These are phyloP conservation scores for Pheosia gnoma DNA, from an alignment of 2,888 invertebrate species.

Conservation along the genomic window DNA sequence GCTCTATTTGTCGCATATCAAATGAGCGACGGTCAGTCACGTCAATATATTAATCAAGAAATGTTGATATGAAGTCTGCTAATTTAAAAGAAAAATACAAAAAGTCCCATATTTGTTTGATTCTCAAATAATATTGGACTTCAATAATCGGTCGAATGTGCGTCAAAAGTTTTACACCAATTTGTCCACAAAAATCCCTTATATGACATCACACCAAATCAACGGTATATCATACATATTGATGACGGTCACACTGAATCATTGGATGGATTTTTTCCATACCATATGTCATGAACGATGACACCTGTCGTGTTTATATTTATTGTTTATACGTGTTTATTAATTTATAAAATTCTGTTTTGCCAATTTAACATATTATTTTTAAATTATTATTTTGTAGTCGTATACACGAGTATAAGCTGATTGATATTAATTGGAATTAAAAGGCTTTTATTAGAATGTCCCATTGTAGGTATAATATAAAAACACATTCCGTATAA, in stretches of 20 bases:
- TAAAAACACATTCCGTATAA: too few species aligned
- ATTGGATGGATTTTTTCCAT: conserved; percentile 33
- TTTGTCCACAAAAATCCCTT: conserved; percentile 10
- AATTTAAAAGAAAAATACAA: too few species aligned
- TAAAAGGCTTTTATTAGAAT: not conserved
- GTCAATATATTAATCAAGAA: too few species aligned
- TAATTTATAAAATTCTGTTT: not conserved
- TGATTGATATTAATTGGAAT: not conserved
- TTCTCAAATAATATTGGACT: too few species aligned
- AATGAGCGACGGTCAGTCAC: too few species aligned
- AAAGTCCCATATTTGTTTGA: too few species aligned
- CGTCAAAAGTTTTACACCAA: too few species aligned
- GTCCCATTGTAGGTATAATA: too few species aligned
- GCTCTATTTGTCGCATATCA: too few species aligned
- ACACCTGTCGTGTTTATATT: conserved; percentile 29
- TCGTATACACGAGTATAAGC: not conserved
- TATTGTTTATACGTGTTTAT: conserved; percentile 22
- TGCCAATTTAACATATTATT: not conserved
- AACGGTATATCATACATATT: conserved; percentile 15
- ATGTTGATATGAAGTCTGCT: too few species aligned
- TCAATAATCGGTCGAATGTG: too few species aligned
- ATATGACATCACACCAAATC: conserved; percentile 35
- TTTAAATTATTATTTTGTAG: not conserved
- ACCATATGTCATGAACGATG: conserved; percentile 25
- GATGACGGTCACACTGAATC: conserved; percentile 18